phyloP scores from a whole-genome alignment of 2,113 vertebrate species.

The Chroicocephalus ridibundus region DNA sequence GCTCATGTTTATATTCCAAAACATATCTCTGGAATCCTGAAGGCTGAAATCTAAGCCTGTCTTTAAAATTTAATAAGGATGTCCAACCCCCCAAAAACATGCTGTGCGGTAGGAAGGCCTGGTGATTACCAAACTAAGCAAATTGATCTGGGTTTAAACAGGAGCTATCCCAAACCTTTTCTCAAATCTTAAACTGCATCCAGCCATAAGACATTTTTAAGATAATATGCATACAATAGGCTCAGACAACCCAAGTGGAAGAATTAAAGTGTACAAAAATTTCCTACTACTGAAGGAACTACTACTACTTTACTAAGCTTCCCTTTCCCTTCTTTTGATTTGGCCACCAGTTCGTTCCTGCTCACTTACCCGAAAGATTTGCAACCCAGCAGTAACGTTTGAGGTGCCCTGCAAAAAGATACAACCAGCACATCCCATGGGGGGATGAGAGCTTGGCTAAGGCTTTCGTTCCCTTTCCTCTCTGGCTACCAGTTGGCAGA shows the following conservation, averaged over 20 bases:
- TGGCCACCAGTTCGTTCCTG: not conserved
- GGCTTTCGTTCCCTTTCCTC: not conserved
- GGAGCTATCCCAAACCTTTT: not conserved
- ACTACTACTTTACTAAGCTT: not conserved
- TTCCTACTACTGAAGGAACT: not conserved
- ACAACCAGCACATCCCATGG: not conserved
- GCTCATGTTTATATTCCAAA: not conserved
- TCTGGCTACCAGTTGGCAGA: not conserved
- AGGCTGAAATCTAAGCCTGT: slow-evolving; percentile 20
- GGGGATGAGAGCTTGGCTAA: not conserved
- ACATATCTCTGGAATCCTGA: not conserved
- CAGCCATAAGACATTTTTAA: not conserved
- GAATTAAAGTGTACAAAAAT: not conserved
- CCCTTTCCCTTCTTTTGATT: not conserved
- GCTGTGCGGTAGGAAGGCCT: not conserved
- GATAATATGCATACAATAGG: not conserved
- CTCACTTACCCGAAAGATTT: not conserved
- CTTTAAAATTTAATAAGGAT: not conserved
- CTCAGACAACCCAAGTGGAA: not conserved
- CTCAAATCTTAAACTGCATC: not conserved
- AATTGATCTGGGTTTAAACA: not conserved
- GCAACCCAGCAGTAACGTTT: not conserved
- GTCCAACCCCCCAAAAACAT: not conserved
- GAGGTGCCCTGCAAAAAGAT: not conserved
- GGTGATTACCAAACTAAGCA: not conserved